phyloP scores from a whole-genome alignment of 1,140 invertebrate species.

The Drosophila ogumai region DNA sequence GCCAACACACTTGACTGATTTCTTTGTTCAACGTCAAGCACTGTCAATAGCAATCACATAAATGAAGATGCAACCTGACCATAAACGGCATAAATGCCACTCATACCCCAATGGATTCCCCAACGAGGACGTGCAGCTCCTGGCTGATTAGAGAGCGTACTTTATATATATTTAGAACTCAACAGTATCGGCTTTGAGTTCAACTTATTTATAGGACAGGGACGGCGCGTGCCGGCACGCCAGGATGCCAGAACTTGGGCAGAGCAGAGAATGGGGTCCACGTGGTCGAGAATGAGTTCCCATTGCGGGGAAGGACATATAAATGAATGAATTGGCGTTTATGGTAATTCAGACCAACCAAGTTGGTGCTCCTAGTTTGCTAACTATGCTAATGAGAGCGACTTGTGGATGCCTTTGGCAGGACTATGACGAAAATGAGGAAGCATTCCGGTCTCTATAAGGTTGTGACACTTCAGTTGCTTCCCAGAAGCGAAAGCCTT shows the following conservation, averaged over 20 bases:
- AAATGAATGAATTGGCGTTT: conserved; percentile 78
- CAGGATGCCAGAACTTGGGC: conserved; percentile 4
- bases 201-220: conserved; percentile 66
- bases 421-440: conserved; percentile 32
- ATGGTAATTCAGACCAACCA: conserved; percentile 65
- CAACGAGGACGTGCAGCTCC: conserved; percentile 56
- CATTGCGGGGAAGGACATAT: conserved; percentile 42
- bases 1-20: conserved; percentile 13
- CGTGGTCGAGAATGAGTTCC: conserved; percentile 46
- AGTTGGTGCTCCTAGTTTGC: conserved; percentile 54
- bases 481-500: conserved; percentile 17
- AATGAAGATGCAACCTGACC: conserved; percentile 73
- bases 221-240: conserved; percentile 62
- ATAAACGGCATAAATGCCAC: conserved; percentile 70
- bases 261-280: conserved; percentile 15
- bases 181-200: conserved; percentile 37
- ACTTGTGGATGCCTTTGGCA: conserved; percentile 16
- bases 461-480: conserved; percentile 8
- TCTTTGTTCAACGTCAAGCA: neutral
- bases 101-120: conserved; percentile 62
- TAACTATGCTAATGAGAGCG: conserved; percentile 68
- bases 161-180: conserved; percentile 16
- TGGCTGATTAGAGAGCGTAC: neutral
- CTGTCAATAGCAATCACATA: conserved; percentile 63
- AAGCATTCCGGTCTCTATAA: conserved; percentile 27